Conservation (phyloP, 1,140 invertebrate genomes). For the Drosophila ficusphila region DNA sequence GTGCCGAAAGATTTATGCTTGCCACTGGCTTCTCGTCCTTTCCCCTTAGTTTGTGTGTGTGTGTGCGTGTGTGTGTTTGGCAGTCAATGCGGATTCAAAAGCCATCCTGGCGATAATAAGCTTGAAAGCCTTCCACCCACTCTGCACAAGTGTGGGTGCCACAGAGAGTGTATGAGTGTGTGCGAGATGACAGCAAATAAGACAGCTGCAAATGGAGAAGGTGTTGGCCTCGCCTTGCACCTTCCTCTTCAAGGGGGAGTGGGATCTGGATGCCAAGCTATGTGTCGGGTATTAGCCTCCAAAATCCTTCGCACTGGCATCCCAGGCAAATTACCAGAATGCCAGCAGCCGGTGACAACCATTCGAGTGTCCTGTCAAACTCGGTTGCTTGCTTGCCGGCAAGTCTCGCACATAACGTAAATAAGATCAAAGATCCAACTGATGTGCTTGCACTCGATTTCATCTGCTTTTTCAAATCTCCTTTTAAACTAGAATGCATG, state of each 20-base stretch:
- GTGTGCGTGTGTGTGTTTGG: conserved; percentile 24
- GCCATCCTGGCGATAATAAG: conserved; percentile 72
- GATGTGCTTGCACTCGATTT: background rate
- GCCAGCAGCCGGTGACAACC: conserved; percentile 9
- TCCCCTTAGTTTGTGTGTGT: background rate
- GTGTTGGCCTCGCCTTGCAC: conserved; percentile 12
- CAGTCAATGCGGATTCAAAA: conserved; percentile 55
- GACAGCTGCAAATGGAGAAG: conserved; percentile 67
- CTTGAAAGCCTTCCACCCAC: conserved; percentile 17
- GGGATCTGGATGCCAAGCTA: conserved; percentile 22
- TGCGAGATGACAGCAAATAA: conserved; percentile 67
- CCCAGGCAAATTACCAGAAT: conserved; percentile 27
- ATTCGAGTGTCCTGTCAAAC: background rate
- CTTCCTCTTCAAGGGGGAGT: background rate
- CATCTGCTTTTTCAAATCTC: background rate
- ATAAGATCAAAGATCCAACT: conserved; percentile 19
- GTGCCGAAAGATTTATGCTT: conserved; percentile 73
- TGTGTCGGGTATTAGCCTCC: conserved; percentile 55
- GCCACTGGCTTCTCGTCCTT: conserved; percentile 1
- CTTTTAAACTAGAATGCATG: too few relatives aligned
- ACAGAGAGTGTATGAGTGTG: background rate
- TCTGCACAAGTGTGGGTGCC: background rate
- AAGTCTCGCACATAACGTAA: background rate
- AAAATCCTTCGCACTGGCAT: conserved; percentile 29
- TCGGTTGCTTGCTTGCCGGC: too few relatives aligned